Percentiles rank a stretch among this genome's conserved stretches.
Evolutionary conservation across 2,113 vertebrate genomes (phyloP).

Genomic region (Neolamprologus falcicula): DNA sequence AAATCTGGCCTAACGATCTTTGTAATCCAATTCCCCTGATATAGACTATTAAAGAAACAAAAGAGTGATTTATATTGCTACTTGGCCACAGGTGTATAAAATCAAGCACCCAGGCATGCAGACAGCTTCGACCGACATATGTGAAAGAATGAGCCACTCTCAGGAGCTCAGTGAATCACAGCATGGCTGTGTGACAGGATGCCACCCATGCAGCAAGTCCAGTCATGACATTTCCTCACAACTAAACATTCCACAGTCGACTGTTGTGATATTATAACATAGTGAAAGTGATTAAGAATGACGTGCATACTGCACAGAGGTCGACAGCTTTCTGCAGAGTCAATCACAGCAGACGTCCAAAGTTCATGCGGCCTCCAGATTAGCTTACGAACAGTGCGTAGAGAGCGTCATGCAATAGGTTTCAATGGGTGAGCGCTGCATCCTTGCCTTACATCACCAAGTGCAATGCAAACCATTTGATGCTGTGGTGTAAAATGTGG

Average conservation of each 20-base stretch:
- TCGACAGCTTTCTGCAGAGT: background rate
- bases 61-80: background rate
- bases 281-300: background rate
- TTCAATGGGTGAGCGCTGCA: background rate
- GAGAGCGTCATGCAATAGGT: fast-evolving
- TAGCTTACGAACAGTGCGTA: fast-evolving
- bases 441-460: background rate
- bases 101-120: background rate
- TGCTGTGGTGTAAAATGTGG: background rate
- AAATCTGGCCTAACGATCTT: background rate
- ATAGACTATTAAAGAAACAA: background rate
- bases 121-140: background rate
- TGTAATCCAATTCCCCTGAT: background rate
- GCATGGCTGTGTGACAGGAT: background rate
- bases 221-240: background rate
- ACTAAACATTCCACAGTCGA: background rate
- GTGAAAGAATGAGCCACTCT: background rate
- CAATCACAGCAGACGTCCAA: background rate
- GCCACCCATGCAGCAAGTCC: background rate
- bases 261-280: background rate
- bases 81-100: background rate
- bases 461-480: background rate
- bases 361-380: background rate
- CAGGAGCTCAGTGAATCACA: background rate
- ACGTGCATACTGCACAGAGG: fast-evolving